Base-by-base conservation (phyloP, 2,888 invertebrate genomes). In the Stomorhina lunata region DNA sequence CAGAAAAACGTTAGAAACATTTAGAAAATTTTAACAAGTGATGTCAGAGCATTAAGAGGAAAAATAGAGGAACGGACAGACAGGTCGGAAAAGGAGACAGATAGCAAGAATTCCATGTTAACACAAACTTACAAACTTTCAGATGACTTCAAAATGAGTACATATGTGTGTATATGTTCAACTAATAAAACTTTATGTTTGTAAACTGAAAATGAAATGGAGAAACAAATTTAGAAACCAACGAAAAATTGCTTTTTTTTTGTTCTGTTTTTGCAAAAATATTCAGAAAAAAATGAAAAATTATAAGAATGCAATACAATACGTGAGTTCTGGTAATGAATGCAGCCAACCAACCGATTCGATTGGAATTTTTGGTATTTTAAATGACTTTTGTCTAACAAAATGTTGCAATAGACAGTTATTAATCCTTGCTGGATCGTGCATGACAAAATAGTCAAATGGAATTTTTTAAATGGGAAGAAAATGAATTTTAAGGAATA, bases 221-320 rank as follows among this genome's bases (percentile, higher is more conserved):
- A 17, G 17, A 12, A 37, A 27, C 2, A 53, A 40, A 2, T n/a
- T n/a, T n/a, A n/a, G 10, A 40, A 43, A 17, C 29, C 1, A 65
- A 32, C 5, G 0, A 29, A n/a, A 15, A 29, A 15, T 17, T 15
- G 32, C 17, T 27, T 29, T 53, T n/a, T n/a, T n/a, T n/a, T n/a
- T n/a, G n/a, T n/a, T n/a, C n/a, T n/a, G n/a, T n/a, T n/a, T n/a
- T n/a, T n/a, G n/a, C n/a, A n/a, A n/a, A n/a, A n/a, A n/a, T n/a
- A n/a, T n/a, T n/a, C n/a, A n/a, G 5, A n/a, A 12, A 12, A 72
- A 17, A 27, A 50, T 10, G 20, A 12, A 65, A 57, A 57, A 45
- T 27, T 37, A 27, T 48, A 37, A 27, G 45, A 57, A 75, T 45
- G 66, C 66, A 76, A 76, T 76, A 76, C 48, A 57, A 57, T 76